Percentiles rank a stretch among this genome's conserved stretches.
phyloP scores from a whole-genome alignment of 1,140 invertebrate species.

The Trachymyrmex cornetzi region DNA sequence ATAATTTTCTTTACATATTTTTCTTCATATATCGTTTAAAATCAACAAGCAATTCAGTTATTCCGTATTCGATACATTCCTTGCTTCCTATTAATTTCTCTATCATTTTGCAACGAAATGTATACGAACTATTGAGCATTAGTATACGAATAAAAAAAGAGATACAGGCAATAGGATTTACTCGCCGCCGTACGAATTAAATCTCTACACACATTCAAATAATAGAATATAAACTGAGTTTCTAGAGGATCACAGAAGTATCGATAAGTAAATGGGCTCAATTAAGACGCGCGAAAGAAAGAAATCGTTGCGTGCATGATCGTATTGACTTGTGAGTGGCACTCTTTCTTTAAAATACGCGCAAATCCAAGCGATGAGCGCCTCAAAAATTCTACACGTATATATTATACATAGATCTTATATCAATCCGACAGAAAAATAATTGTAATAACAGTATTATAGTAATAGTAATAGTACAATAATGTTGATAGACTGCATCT shows the following conservation, averaged over 20 bases:
- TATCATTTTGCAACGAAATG: not conserved
- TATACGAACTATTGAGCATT: constrained; percentile 26
- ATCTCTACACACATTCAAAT: constrained; percentile 8
- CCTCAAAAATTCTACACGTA: constrained; percentile 46
- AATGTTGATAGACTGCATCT: constrained; percentile 84
- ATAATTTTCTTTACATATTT: not conserved
- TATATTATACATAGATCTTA: constrained; percentile 48
- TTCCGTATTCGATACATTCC: not conserved
- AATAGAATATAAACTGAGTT: constrained; percentile 31
- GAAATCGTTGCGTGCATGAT: constrained; percentile 53
- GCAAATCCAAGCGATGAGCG: constrained; percentile 39
- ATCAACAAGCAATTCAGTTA: not conserved
- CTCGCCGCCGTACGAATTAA: not conserved
- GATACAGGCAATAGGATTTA: not conserved
- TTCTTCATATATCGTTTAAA: not conserved
- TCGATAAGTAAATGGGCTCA: constrained; percentile 42
- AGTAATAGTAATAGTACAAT: constrained; percentile 76
- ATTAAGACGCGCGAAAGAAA: constrained; percentile 29
- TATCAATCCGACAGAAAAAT: constrained; percentile 67
- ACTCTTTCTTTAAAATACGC: constrained; percentile 38
- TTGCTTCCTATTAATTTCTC: not conserved
- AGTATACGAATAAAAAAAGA: not conserved
- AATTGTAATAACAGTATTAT: constrained; percentile 72
- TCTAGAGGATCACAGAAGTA: constrained; percentile 27
- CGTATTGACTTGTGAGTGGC: constrained; percentile 36